Conservation (phyloP, 2,888 invertebrate genomes). For the Pristionchus exspectatus region DNA sequence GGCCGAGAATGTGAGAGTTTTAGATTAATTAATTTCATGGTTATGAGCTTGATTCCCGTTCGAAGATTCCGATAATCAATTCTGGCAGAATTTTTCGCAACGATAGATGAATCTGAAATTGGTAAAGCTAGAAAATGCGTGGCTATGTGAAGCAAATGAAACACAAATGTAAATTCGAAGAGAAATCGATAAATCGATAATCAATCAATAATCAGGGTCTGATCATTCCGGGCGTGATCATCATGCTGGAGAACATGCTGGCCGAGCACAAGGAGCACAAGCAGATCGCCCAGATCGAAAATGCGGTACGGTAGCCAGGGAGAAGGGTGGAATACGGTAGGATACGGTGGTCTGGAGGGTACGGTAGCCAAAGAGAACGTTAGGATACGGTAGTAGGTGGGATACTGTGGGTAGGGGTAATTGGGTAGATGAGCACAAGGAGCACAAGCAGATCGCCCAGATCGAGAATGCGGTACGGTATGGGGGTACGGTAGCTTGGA, state of each 20-base stretch:
- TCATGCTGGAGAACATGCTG: not conserved
- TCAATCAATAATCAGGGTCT: conserved; percentile 1
- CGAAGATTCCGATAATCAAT: too few species aligned
- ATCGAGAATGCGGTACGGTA: not conserved
- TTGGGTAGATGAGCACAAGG: not conserved
- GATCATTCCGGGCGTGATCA: conserved; percentile 9
- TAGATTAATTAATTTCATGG: not conserved
- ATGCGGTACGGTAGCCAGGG: not conserved
- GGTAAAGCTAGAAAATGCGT: too few species aligned
- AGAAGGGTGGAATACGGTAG: not conserved
- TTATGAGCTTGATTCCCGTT: too few species aligned
- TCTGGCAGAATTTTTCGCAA: too few species aligned
- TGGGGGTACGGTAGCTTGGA: not conserved
- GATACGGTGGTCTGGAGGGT: not conserved
- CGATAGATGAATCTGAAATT: too few species aligned
- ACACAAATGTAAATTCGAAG: too few species aligned
- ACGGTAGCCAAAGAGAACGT: too few species aligned
- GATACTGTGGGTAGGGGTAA: not conserved
- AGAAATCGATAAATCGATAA: too few species aligned
- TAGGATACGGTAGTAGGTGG: too few species aligned
- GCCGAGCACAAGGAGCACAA: not conserved
- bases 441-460: not conserved
- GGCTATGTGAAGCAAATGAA: too few species aligned
- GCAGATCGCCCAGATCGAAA: not conserved
- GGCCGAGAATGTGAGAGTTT: conserved; percentile 22